phyloP scores from a whole-genome alignment of 2,888 invertebrate species.

The Lasius fuliginosus region DNA sequence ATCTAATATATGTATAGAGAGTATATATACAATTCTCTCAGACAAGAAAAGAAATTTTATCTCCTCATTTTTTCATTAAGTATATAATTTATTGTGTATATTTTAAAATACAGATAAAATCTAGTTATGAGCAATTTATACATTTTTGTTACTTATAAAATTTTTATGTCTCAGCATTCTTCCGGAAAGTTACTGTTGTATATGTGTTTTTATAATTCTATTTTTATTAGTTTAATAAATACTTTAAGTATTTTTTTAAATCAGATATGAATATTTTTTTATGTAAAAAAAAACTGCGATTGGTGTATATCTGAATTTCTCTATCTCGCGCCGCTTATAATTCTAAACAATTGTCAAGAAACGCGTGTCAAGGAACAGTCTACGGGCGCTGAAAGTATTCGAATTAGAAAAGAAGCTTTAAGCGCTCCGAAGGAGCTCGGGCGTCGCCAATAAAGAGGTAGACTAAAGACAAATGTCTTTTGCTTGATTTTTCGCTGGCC shows the following conservation, averaged over 20 bases:
- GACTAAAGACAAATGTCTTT: conserved; percentile 50
- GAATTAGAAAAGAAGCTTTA: conserved; percentile 19
- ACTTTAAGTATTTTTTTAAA: background rate
- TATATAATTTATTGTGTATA: background rate
- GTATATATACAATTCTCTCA: too few relatives aligned
- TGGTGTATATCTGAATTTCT: background rate
- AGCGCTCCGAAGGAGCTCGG: background rate
- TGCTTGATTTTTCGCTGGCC: conserved; percentile 60
- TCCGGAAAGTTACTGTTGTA: background rate
- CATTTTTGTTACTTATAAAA: background rate
- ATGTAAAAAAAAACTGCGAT: background rate
- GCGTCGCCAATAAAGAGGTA: conserved; percentile 35
- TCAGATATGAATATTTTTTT: conserved; percentile 1
- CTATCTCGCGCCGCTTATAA: background rate
- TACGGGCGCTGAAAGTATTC: conserved; percentile 8
- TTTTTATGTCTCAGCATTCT: background rate
- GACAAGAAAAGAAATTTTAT: too few relatives aligned
- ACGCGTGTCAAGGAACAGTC: background rate
- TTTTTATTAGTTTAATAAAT: background rate
- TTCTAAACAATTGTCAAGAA: background rate
- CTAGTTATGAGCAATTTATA: background rate
- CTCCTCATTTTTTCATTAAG: too few relatives aligned
- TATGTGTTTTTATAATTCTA: background rate
- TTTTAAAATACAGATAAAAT: too few relatives aligned
- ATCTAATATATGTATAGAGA: too few relatives aligned